These are phyloP conservation scores for Labeo catla DNA, from an alignment of 2,113 vertebrate species.

Conservation along the genomic window DNA sequence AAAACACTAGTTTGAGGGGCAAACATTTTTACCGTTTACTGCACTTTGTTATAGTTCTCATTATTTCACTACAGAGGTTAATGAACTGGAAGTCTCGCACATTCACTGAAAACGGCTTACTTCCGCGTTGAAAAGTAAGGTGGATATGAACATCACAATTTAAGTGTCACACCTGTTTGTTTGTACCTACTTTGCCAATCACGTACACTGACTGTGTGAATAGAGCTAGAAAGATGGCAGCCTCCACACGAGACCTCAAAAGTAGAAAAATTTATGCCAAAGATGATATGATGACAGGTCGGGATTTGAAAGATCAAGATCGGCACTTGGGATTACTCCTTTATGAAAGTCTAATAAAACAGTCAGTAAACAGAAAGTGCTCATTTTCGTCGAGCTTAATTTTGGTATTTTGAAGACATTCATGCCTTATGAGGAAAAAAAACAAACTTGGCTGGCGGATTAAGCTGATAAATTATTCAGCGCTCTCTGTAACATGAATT, in stretches of 20 bases:
- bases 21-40: no score
- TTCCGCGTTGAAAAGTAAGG: no score
- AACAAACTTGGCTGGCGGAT: slow-evolving; percentile 61
- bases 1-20: no score
- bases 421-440: slow-evolving; percentile 62
- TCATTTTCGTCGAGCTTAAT: slow-evolving; percentile 38
- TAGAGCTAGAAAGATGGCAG: neutral
- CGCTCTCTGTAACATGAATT: slow-evolving; percentile 70
- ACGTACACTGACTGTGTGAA: neutral
- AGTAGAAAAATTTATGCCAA: neutral
- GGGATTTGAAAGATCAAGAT: slow-evolving; percentile 26
- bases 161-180: neutral
- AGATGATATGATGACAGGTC: neutral
- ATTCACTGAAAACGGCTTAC: no score
- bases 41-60: no score
- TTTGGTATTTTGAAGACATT: slow-evolving; percentile 50
- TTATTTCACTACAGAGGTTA: no score
- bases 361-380: slow-evolving; percentile 5
- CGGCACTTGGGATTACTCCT: neutral
- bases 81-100: no score
- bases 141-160: neutral
- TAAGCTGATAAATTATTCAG: slow-evolving; percentile 76
- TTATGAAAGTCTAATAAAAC: slow-evolving; percentile 45
- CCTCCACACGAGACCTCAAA: neutral
- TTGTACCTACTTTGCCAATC: neutral